Conservation (phyloP, 1,140 invertebrate genomes). For the Nymphalis io region DNA sequence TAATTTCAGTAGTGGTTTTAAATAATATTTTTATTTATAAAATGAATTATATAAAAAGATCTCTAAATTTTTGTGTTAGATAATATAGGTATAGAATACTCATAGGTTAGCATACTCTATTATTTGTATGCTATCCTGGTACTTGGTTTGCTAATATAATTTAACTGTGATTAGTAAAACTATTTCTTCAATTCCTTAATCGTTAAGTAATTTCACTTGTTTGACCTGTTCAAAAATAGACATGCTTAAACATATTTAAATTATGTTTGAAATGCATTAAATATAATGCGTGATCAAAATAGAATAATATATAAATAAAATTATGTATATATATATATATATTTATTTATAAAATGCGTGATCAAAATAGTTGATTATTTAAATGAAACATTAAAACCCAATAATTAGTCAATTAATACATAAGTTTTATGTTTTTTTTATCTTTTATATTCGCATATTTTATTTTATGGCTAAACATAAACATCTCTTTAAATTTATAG, state of each 20-base stretch:
- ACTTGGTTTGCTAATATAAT: conserved; percentile 31
- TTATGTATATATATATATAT: too few relatives aligned
- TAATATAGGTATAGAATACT: conserved; percentile 11
- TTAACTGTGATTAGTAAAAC: conserved; percentile 29
- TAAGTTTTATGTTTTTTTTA: too few relatives aligned
- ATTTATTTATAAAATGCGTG: too few relatives aligned
- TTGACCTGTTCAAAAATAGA: too few relatives aligned
- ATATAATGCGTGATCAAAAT: too few relatives aligned
- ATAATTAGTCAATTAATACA: too few relatives aligned
- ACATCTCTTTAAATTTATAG: conserved; percentile 48
- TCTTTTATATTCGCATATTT: neutral
- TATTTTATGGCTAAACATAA: conserved; percentile 38
- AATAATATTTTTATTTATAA: neutral
- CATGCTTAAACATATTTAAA: too few relatives aligned
- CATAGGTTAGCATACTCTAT: conserved; percentile 9
- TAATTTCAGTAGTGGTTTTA: neutral
- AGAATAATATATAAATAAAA: too few relatives aligned
- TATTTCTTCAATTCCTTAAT: neutral
- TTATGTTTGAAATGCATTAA: too few relatives aligned
- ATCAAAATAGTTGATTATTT: too few relatives aligned
- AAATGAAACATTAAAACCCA: too few relatives aligned
- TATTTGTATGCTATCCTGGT: conserved; percentile 43
- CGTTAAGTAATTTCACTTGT: too few relatives aligned
- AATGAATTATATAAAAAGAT: conserved; percentile 18
- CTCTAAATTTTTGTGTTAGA: conserved; percentile 22